Evolutionary conservation across 2,113 vertebrate species (phyloP).

Genomic region (Ibidorhyncha struthersii): DNA sequence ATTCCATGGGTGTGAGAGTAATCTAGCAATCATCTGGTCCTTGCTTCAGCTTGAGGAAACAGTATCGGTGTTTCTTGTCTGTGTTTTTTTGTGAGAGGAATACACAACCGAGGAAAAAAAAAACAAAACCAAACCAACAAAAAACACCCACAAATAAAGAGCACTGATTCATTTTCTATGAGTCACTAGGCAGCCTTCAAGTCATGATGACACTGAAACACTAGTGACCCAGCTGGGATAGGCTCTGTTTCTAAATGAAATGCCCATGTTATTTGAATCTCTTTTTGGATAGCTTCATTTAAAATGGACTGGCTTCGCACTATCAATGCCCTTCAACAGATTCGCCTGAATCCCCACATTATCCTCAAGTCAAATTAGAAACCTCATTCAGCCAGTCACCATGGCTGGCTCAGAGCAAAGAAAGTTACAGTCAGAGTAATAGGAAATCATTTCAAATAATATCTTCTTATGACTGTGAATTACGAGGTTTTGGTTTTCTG

Average conservation of each 20-base stretch:
- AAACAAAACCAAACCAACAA: not conserved
- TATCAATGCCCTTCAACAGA: not conserved
- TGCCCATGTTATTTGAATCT: not conserved
- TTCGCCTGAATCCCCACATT: not conserved
- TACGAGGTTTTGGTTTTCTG: slow-evolving; percentile 3
- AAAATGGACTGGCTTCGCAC: not conserved
- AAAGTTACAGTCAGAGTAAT: not conserved
- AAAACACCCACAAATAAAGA: not conserved
- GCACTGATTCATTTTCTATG: not conserved
- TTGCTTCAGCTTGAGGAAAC: not conserved
- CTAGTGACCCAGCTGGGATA: not conserved
- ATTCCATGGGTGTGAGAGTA: not conserved
- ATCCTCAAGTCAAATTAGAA: not conserved
- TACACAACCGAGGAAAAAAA: not conserved
- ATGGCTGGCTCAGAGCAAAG: not conserved
- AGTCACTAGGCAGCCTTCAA: not conserved
- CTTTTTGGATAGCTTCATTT: not conserved
- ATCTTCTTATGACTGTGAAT: not conserved
- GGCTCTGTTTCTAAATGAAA: not conserved
- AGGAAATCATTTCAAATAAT: slow-evolving; percentile 22
- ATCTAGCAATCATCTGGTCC: not conserved
- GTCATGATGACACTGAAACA: not conserved
- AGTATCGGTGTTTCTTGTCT: not conserved
- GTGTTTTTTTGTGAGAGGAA: not conserved
- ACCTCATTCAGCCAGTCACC: not conserved